phyloP scores from a whole-genome alignment of 2,113 vertebrate genomes.

The Plectropomus leopardus region DNA sequence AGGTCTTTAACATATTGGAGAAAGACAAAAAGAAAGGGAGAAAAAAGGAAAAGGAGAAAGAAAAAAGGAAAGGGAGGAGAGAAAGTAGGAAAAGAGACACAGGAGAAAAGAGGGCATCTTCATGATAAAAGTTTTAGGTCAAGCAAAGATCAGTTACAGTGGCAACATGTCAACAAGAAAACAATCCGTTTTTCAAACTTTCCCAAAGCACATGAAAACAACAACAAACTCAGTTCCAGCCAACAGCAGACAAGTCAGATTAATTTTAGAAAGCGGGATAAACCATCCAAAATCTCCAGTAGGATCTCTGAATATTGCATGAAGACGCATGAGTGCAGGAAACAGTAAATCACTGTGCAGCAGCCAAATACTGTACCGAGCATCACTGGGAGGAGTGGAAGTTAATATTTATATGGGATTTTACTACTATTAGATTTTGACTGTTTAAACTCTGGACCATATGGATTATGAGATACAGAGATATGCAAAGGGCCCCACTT shows the following conservation, averaged over 20 bases:
- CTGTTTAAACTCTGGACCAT: too few species aligned
- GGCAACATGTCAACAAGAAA: not conserved
- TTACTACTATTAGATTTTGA: not conserved
- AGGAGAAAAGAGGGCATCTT: not conserved
- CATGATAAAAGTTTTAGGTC: too few species aligned
- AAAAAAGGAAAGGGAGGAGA: not conserved
- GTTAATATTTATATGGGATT: not conserved
- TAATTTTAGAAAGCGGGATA: not conserved
- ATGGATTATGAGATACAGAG: too few species aligned
- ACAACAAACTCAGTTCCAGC: not conserved
- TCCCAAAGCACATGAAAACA: not conserved
- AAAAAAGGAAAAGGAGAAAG: not conserved
- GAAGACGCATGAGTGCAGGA: conserved; percentile 11
- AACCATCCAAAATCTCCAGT: not conserved
- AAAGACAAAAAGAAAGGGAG: not conserved
- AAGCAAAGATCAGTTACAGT: not conserved
- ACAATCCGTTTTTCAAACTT: too few species aligned
- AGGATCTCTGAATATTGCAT: conserved; percentile 14
- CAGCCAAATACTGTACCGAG: not conserved
- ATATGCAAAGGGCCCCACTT: too few species aligned
- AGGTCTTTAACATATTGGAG: too few species aligned
- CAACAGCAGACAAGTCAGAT: not conserved
- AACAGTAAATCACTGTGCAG: not conserved
- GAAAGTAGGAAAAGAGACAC: not conserved
- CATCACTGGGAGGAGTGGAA: not conserved